phyloP scores from a whole-genome alignment of 1,140 invertebrate species.

The Eubasilissa regina region DNA sequence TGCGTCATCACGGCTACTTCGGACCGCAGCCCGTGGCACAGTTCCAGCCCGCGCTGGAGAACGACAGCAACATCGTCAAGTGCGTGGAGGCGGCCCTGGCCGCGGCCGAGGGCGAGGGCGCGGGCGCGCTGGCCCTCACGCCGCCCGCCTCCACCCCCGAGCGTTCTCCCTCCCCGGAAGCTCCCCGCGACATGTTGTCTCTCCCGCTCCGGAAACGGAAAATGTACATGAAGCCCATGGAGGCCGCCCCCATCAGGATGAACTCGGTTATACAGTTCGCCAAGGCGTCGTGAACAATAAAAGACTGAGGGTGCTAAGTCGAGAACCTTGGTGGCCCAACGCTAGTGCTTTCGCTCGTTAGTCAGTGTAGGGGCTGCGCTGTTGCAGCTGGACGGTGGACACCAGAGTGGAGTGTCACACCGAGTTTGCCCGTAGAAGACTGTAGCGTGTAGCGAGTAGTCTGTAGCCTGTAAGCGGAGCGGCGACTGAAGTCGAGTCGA shows the following conservation, averaged over 20 bases:
- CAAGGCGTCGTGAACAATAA: conserved; percentile 75
- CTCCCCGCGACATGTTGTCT: conserved; percentile 75
- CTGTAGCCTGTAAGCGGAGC: neutral
- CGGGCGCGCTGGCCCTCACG: conserved; percentile 70
- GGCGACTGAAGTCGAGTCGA: conserved; percentile 21
- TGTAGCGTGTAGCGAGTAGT: neutral
- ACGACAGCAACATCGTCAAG: conserved; percentile 78
- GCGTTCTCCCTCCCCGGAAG: conserved; percentile 74
- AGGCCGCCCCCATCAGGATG: conserved; percentile 75
- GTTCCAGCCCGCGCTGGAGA: conserved; percentile 65
- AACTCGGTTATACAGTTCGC: conserved; percentile 89
- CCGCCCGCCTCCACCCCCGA: conserved; percentile 78
- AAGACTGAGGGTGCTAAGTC: conserved; percentile 40
- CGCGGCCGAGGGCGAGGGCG: conserved; percentile 68
- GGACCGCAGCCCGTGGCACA: conserved; percentile 46
- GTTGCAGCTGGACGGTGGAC: no score
- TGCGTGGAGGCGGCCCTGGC: conserved; percentile 81
- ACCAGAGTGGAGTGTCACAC: no score
- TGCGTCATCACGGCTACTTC: conserved; percentile 62
- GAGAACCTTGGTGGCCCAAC: conserved; percentile 21
- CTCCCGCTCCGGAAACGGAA: conserved; percentile 85
- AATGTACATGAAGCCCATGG: conserved; percentile 82
- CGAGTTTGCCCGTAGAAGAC: neutral
- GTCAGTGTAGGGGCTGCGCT: no score
- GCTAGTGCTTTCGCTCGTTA: neutral